A percentile compares a stretch with the other conserved stretches of the same genome.
Evolutionary conservation across 2,797 vertebrate species (phyloP).

Genomic region (Rhabdophis nuchalis): DNA sequence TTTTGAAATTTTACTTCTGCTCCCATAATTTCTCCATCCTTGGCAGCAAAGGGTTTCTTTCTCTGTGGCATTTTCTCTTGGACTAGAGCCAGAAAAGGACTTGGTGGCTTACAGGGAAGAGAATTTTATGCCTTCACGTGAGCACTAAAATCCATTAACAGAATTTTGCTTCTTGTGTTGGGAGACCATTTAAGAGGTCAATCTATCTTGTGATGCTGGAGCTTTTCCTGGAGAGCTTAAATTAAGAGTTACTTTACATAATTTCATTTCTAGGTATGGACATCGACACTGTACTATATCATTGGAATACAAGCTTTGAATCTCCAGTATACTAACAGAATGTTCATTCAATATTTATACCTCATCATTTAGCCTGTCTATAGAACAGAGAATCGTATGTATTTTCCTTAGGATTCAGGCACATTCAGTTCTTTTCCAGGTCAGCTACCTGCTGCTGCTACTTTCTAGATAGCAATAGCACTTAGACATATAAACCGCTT

Average conservation of each 20-base stretch:
- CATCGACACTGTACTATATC: neutral
- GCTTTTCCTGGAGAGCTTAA: neutral
- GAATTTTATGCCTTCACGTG: neutral
- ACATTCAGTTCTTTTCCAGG: neutral
- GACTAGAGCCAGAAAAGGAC: neutral
- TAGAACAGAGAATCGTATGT: neutral
- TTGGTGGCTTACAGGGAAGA: neutral
- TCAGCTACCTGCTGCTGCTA: neutral
- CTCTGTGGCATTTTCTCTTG: neutral
- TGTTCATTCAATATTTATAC: neutral
- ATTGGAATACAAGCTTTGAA: neutral
- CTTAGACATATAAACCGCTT: too few species aligned
- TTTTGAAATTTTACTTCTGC: neutral
- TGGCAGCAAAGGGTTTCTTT: neutral
- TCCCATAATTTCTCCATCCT: neutral
- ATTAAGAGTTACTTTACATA: neutral
- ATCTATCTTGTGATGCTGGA: neutral
- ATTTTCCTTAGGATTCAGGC: neutral
- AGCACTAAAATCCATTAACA: neutral
- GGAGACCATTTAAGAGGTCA: neutral
- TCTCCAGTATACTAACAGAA: neutral
- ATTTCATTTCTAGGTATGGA: constrained; percentile 30
- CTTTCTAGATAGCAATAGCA: neutral
- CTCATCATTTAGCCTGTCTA: neutral
- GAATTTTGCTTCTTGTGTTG: neutral